These are phyloP conservation scores for Oenanthe oenanthe DNA, from an alignment of 2,113 vertebrate genomes.

Conservation along the genomic window DNA sequence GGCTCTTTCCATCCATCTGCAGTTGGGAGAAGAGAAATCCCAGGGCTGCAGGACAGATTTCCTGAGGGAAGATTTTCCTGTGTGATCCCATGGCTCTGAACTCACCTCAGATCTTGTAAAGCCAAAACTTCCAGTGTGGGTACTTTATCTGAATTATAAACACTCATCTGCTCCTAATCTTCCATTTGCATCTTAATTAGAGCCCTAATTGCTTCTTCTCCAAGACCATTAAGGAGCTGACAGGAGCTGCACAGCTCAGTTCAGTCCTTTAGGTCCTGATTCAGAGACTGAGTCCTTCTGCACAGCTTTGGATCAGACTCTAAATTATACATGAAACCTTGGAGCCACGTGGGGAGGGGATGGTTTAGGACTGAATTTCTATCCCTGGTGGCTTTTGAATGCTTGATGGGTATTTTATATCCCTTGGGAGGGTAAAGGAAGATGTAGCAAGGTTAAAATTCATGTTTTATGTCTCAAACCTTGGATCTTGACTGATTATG, in stretches of 20 bases:
- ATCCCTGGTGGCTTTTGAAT: not conserved
- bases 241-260: not conserved
- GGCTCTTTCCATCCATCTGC: not conserved
- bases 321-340: not conserved
- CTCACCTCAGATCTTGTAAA: not conserved
- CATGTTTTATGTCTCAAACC: not conserved
- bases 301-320: not conserved
- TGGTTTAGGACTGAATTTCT: not conserved
- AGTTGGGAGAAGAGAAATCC: not conserved
- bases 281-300: not conserved
- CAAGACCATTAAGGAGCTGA: not conserved
- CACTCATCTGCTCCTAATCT: not conserved
- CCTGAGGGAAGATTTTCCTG: not conserved
- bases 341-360: too few species aligned
- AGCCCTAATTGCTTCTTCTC: not conserved
- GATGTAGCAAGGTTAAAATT: not conserved
- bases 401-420: not conserved
- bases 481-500: not conserved
- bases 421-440: not conserved
- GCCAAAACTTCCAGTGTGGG: not conserved
- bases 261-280: not conserved
- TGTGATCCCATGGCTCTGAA: not conserved
- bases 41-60: not conserved
- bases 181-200: not conserved
- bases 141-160: not conserved